These are phyloP conservation scores for Syngnathoides biaculeatus DNA, from an alignment of 2,113 vertebrate genomes.

Conservation along the genomic window DNA sequence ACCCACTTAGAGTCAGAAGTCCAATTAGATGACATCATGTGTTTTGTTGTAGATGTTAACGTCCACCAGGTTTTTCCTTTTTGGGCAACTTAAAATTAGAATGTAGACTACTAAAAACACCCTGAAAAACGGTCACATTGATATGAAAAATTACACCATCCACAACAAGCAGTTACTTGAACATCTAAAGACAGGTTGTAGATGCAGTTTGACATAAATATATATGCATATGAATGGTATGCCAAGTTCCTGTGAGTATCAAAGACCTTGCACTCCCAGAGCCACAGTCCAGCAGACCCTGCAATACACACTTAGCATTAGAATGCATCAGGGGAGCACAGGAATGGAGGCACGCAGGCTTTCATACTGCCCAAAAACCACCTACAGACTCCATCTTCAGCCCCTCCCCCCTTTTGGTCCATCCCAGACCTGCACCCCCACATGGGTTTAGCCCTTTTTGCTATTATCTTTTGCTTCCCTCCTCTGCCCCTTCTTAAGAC, in stretches of 20 bases:
- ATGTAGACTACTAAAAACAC: constrained; percentile 33
- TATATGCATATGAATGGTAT: constrained; percentile 65
- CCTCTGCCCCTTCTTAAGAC: constrained; percentile 48
- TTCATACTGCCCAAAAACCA: constrained; percentile 58
- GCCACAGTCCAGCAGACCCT: constrained; percentile 53
- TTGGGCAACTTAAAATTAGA: constrained; percentile 28
- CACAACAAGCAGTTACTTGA: constrained; percentile 42
- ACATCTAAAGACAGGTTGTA: constrained; percentile 33
- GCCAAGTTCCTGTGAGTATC: constrained; percentile 59
- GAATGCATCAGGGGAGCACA: constrained; percentile 67
- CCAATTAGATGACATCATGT: not conserved
- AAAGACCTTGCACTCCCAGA: constrained; percentile 58
- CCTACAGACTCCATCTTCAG: constrained; percentile 55
- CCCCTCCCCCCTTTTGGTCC: constrained; percentile 44
- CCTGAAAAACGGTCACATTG: constrained; percentile 51
- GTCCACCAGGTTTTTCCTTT: constrained; percentile 27
- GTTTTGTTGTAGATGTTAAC: not conserved
- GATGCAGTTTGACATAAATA: constrained; percentile 23
- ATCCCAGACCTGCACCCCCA: constrained; percentile 44
- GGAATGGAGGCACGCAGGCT: constrained; percentile 57
- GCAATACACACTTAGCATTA: constrained; percentile 69
- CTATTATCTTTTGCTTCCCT: constrained; percentile 54
- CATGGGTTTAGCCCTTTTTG: constrained; percentile 38
- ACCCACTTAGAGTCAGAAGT: not conserved
- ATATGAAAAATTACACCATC: constrained; percentile 58